Evolutionary conservation across 23 tunicate genomes (phyloP).

Genomic region (Diplosoma virens): DNA sequence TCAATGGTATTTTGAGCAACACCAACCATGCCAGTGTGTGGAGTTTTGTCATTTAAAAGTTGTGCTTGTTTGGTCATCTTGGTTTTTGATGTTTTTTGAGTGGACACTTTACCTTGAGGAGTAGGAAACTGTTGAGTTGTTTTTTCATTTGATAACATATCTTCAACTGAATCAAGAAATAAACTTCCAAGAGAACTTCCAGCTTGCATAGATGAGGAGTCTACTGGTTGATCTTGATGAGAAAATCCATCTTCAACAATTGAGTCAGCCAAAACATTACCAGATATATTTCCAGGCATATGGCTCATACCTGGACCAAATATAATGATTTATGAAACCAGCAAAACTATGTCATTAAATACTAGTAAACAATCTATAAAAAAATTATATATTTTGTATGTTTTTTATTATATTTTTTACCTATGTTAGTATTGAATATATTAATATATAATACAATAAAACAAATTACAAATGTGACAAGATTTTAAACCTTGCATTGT

Average conservation of each 20-base stretch:
- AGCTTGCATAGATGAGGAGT: background rate
- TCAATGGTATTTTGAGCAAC: constrained; percentile 1
- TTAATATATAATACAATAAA: no score
- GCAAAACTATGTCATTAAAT: background rate
- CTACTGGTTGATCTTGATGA: background rate
- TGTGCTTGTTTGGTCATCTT: constrained; percentile 26
- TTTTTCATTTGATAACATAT: constrained; percentile 57
- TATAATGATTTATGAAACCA: background rate
- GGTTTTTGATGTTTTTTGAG: constrained; percentile 1
- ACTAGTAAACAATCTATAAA: background rate
- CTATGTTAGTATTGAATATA: background rate
- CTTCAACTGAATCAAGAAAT: constrained; percentile 70
- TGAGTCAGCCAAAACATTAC: background rate
- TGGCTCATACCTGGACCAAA: background rate
- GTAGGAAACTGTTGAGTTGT: constrained; percentile 28
- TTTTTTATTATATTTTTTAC: background rate
- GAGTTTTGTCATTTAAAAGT: background rate
- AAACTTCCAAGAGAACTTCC: constrained; percentile 75
- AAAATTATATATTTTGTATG: background rate
- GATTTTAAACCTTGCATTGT: no score
- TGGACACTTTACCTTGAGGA: background rate
- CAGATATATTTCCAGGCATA: background rate
- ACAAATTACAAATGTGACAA: no score
- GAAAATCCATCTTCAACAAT: constrained; percentile 1
- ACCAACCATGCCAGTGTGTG: background rate